Evolutionary conservation across 1,140 invertebrate species (phyloP), one percentile per base, ranked within the genome.

Genomic region (Araneus ventricosus): DNA sequence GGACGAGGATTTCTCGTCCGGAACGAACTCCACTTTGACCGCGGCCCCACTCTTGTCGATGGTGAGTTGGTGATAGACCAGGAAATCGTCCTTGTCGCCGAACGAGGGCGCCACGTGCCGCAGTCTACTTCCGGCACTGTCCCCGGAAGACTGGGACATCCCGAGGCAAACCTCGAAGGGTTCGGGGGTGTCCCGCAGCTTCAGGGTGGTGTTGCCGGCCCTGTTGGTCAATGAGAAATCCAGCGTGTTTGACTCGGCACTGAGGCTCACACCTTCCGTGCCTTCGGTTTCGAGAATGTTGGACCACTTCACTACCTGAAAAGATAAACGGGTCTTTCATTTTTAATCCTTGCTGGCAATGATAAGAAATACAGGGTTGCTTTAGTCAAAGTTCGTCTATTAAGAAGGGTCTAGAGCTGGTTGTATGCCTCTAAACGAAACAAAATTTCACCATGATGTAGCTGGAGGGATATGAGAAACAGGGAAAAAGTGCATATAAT

Each of bases 101-200:
- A 89, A 93, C 8, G 37, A 63, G 2, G 87, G 87, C 17, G 52
- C 24, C 0, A 93, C 85, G n/a, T 59, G 61, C 22, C 67, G 75
- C 24, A 93, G 4, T 8, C 45, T 67, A 8, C 0, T 45, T 17
- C n/a, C 30, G 27, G 67, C 57, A 0, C 27, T 37, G 20, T 80
- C 91, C 27, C 75, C 61, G 5, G 91, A 88, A 39, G 91, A 45
- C 20, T 24, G 84, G 5, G 84, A 70, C n/a, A 88, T 37, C 30
- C 80, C 34, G 4, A 93, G 30, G 22, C 93, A 93, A 37, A 93
- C 63, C 34, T 93, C 88, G 22, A 93, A 86, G 4, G 93, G 93
- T 63, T 93, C 80, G 10, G 30, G 30, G 1, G 84, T 39, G 63
- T 93, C 37, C 27, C 75, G 37, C 8, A 93, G 37, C 20, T 90